Base-by-base conservation (phyloP, 2,113 vertebrate genomes). In the Guaruba guarouba region DNA sequence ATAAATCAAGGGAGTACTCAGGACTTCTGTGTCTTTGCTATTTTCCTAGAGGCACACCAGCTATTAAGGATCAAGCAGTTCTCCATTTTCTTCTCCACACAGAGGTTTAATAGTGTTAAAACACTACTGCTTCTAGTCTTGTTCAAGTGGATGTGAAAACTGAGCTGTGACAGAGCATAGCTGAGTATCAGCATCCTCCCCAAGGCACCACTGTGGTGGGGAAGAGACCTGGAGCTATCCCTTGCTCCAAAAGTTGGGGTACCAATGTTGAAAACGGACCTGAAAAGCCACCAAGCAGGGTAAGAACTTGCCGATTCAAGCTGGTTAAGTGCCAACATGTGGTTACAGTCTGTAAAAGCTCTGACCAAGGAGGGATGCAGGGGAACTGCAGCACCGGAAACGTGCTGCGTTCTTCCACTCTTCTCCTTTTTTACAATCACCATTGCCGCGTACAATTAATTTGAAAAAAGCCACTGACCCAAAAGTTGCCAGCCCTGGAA, bases 1-100 rank as follows among this genome's bases (percentile, higher is more conserved):
- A 0, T 13, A 49, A 75, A 67, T 71, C 31, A 77, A 51, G 13
- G 19, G 48, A 0, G 0, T 48, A 12, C 43, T 16, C 35, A 66
- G 35, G 44, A 46, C 28, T 75, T 48, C 7, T 3, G 2, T 43
- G 43, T 44, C 61, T 86, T 62, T 3, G 3, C 52, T 64, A 1
- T 75, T 82, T 43, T 89, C 23, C 48, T 39, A 69, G 70, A 79
- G 39, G 31, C 17, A n/a, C 13, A 20, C 4, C 0, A 3, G 33
- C 20, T 54, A 79, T 73, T 64, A 17, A 5, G 1, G 55, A 48
- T 64, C 13, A 69, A 78, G 29, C 1, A 7, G 51, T 70, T 55
- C 5, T 59, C 48, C 27, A 13, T 81, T 87, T 73, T 39, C 44
- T 74, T 84, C 35, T 77, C 68, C 15, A 10, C 59, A 43, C 35